Evolutionary conservation across 2,888 invertebrate species (phyloP).

Genomic region (Cistogaster globosa): DNA sequence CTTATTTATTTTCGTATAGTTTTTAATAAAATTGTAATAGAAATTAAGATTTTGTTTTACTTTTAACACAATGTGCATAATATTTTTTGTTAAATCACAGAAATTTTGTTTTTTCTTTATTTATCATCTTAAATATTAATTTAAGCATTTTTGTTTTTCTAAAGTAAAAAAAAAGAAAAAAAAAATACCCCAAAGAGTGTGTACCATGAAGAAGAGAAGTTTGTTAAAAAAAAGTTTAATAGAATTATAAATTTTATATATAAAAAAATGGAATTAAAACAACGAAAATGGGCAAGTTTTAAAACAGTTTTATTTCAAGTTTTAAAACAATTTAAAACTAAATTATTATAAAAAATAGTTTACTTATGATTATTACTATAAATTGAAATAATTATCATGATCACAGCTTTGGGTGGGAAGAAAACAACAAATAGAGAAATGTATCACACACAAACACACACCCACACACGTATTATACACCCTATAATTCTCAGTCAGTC

Average conservation of each 20-base stretch:
- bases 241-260: background rate
- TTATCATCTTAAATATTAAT: constrained; percentile 50
- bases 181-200: constrained; percentile 66
- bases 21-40: constrained; percentile 47
- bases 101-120: constrained; percentile 43
- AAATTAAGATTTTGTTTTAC: constrained; percentile 35
- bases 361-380: constrained; percentile 52
- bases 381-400: constrained; percentile 19
- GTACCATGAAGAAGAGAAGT: background rate
- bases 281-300: constrained; percentile 67
- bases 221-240: constrained; percentile 4
- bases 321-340: constrained; percentile 70
- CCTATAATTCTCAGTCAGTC: background rate
- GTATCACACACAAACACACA: background rate
- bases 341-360: constrained; percentile 59
- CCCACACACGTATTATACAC: background rate
- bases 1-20: constrained; percentile 58
- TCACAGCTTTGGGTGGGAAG: constrained; percentile 11
- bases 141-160: constrained; percentile 10
- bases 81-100: constrained; percentile 45
- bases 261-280: constrained; percentile 63
- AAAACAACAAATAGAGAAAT: constrained; percentile 10
- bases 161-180: background rate
- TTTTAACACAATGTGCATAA: constrained; percentile 20
- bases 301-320: constrained; percentile 69